Conservation (phyloP, 2,888 invertebrate genomes). For the Nemapogon koenigi region DNA sequence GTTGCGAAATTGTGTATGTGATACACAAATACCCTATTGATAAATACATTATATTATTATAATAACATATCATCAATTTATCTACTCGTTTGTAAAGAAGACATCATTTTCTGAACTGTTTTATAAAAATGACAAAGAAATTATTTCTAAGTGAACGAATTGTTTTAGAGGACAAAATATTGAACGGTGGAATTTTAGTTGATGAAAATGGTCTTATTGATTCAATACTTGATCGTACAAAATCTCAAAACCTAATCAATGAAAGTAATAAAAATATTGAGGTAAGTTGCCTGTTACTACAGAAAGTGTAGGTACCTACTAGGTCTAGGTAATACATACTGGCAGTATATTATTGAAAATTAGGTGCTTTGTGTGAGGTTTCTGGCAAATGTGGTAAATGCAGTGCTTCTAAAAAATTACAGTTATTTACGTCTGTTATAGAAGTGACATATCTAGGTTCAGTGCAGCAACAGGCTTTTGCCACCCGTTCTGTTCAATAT, state of each 20-base stretch:
- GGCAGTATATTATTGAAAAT: not conserved
- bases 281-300: slow-evolving; percentile 30
- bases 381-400: too few relatives aligned
- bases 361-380: too few relatives aligned
- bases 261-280: slow-evolving; percentile 55
- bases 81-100: slow-evolving; percentile 7
- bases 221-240: slow-evolving; percentile 49
- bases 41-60: too few relatives aligned
- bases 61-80: too few relatives aligned
- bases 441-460: too few relatives aligned
- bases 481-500: too few relatives aligned
- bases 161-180: slow-evolving; percentile 55
- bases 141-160: slow-evolving; percentile 55
- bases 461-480: too few relatives aligned
- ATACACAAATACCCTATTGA: too few relatives aligned
- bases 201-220: slow-evolving; percentile 64
- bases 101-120: too few relatives aligned
- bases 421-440: too few relatives aligned
- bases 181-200: slow-evolving; percentile 68
- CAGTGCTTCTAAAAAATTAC: too few relatives aligned
- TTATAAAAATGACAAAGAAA: slow-evolving; percentile 6
- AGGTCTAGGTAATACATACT: not conserved
- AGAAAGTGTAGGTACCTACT: not conserved
- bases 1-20: too few relatives aligned
- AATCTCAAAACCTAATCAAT: slow-evolving; percentile 48